Evolutionary conservation across 2,888 invertebrate genomes (phyloP).

Genomic region (Aleiodes alternator): DNA sequence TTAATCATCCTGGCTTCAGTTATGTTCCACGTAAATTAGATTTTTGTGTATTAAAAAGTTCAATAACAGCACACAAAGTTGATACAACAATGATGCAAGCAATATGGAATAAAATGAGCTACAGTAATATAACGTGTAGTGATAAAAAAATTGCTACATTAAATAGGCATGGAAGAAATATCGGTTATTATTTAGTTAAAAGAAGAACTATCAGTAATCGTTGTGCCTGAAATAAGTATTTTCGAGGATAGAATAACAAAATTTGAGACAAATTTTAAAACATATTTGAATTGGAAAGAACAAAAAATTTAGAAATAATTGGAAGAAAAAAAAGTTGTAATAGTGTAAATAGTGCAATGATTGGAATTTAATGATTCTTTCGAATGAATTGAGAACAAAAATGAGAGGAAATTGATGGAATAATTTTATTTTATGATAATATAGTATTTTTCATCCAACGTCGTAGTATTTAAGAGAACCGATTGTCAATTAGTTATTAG

Average conservation of each 20-base stretch:
- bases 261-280: too few relatives aligned
- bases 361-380: not conserved
- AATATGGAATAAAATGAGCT: slow-evolving; percentile 69
- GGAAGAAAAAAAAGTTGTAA: not conserved
- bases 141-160: slow-evolving; percentile 57
- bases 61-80: slow-evolving; percentile 79
- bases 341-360: slow-evolving; percentile 23
- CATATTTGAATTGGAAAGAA: not conserved
- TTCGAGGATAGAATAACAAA: too few relatives aligned
- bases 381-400: not conserved
- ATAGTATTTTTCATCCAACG: slow-evolving; percentile 21
- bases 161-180: slow-evolving; percentile 61
- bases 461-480: not conserved
- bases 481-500: slow-evolving; percentile 30
- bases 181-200: slow-evolving; percentile 67
- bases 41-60: slow-evolving; percentile 77
- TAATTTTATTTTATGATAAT: slow-evolving; percentile 29
- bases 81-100: slow-evolving; percentile 76
- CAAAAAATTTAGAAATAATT: not conserved
- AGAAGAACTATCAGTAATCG: slow-evolving; percentile 52
- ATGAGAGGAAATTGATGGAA: not conserved
- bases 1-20: slow-evolving; percentile 82
- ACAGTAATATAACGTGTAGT: slow-evolving; percentile 61
- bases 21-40: slow-evolving; percentile 77
- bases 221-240: slow-evolving; percentile 52